Base-by-base conservation (phyloP, 2,888 invertebrate species). In the Meloe dianella region DNA sequence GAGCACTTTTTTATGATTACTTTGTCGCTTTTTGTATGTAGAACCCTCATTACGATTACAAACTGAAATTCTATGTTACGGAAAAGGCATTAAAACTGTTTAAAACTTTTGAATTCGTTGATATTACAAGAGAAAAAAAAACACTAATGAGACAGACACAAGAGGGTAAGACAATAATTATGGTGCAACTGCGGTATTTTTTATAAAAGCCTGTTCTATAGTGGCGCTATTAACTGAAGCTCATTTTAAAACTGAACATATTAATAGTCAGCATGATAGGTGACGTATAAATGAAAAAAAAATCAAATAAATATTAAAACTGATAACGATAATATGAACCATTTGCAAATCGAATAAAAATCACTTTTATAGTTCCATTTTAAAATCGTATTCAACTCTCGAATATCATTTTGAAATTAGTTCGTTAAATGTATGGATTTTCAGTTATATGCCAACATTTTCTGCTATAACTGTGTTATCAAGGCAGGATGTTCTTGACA, bases 1-100 rank as follows among this genome's bases (percentile, higher is more conserved):
- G 60, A 30, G 54, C 51, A 35, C 54, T 59, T 66, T 47, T 66
- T 66, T 63, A 62, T 62, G 66, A 66, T 62, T 66, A 61, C 66
- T 62, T 66, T 32, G 56, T 22, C 24, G 59, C n/a, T 47, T 65
- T 51, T 61, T 65, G 51, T 61, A 61, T 61, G 17, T 32, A n/a
- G 20, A 1, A 29, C 30, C 17, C 30, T 58, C 58, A 30, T 30
- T 20, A 20, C 32, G 30, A 14, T 58, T 32, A n/a, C 58, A 35
- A 29, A 58, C 20, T 47, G 20, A 10, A 20, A 20, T 47, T 20
- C 47, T 47, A 22, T 8, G 7, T 3, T 20, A 20, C 47, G 9
- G 47, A 9, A 47, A 20, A 47, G 10, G 9, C 12, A 47, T 47
- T 47, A 47, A 47, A 47, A 20, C 47, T 20, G 20, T 22, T n/a